phyloP scores from a whole-genome alignment of 2,888 invertebrate genomes.

The Lithophane leautieri region DNA sequence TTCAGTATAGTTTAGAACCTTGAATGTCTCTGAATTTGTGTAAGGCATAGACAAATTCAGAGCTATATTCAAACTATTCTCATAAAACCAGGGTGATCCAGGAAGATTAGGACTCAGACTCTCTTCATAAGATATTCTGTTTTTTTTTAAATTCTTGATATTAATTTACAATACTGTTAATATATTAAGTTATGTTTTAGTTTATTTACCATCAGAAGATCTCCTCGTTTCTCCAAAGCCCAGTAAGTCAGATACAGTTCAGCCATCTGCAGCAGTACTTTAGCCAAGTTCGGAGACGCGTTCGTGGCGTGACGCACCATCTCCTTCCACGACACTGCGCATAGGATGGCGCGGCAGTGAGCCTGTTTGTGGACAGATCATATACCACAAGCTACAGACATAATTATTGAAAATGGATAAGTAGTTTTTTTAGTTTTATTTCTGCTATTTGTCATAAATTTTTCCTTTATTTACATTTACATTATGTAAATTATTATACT shows the following conservation, averaged over 20 bases:
- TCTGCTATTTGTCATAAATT: no score
- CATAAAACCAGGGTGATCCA: background rate
- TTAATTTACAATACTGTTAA: background rate
- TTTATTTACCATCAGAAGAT: conserved; percentile 93
- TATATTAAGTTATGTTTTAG: background rate
- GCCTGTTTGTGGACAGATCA: conserved; percentile 86
- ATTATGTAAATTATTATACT: no score
- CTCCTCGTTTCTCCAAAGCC: conserved; percentile 93
- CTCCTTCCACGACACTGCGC: conserved; percentile 92
- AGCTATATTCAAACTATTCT: background rate
- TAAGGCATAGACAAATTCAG: background rate
- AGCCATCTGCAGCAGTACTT: conserved; percentile 93
- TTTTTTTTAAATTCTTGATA: background rate
- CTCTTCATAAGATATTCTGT: background rate
- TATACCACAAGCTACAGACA: background rate
- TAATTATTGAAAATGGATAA: background rate
- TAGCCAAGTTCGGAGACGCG: conserved; percentile 91
- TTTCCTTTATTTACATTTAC: no score
- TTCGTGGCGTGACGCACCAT: conserved; percentile 84
- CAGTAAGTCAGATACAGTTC: conserved; percentile 94
- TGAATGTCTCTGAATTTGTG: background rate
- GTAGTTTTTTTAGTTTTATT: no score
- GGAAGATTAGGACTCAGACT: background rate
- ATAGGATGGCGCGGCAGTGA: conserved; percentile 96
- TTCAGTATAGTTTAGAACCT: background rate